Evolutionary conservation across 2,113 vertebrate genomes (phyloP).

Genomic region (Porphyrio hochstetteri): DNA sequence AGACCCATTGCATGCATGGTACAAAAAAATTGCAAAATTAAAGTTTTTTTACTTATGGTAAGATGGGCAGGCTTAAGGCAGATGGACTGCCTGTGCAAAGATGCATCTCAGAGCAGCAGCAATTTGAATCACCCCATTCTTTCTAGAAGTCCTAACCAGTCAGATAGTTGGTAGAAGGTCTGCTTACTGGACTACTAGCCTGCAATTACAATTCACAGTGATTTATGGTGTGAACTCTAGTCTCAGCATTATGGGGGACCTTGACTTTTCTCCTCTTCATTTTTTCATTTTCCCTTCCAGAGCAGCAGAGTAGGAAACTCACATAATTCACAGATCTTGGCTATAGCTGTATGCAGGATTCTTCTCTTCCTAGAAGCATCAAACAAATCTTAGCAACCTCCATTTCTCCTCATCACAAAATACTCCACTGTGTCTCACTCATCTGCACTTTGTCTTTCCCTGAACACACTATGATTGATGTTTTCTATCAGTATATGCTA

Average conservation of each 20-base stretch:
- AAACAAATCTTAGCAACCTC: neutral
- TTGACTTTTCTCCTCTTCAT: neutral
- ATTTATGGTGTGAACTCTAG: neutral
- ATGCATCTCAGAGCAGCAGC: neutral
- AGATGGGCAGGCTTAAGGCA: neutral
- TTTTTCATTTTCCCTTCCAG: neutral
- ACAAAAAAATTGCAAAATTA: neutral
- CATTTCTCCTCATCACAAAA: neutral
- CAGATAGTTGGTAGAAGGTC: rapidly evolving
- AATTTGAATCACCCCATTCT: rapidly evolving
- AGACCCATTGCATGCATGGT: rapidly evolving
- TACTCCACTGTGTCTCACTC: neutral
- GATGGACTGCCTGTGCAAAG: neutral
- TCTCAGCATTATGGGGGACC: neutral
- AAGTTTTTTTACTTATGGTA: neutral
- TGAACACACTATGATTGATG: conserved; percentile 60
- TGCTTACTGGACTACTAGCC: neutral
- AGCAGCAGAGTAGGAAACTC: neutral
- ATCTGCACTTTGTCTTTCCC: neutral
- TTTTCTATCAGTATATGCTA: conserved; percentile 53
- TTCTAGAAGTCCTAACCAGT: neutral
- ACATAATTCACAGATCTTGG: neutral
- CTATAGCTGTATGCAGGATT: neutral
- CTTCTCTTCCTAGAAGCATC: neutral
- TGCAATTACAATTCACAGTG: neutral